A percentile compares a stretch with the other conserved stretches of the same genome.
Conservation (phyloP, 2,888 invertebrate species). For the Ochlodes sylvanus region DNA sequence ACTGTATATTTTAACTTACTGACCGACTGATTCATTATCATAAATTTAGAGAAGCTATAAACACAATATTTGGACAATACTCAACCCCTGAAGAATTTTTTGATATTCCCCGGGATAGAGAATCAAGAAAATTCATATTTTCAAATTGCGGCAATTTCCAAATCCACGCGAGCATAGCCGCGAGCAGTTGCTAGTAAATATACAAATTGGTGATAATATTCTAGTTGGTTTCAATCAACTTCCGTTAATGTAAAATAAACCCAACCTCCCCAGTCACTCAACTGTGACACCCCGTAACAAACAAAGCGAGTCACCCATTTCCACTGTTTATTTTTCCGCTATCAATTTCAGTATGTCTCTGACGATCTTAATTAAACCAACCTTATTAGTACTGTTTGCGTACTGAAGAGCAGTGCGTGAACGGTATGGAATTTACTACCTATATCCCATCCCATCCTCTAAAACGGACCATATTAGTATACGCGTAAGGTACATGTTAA, state of each 20-base stretch:
- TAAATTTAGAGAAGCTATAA: no score
- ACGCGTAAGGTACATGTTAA: conserved; percentile 21
- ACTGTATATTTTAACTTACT: no score
- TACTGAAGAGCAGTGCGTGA: conserved; percentile 42
- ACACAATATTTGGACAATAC: no score
- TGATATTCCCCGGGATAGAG: no score
- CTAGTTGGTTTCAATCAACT: conserved; percentile 17
- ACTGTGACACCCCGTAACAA: conserved; percentile 7
- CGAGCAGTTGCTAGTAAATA: no score
- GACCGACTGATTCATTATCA: no score
- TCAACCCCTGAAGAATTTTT: no score
- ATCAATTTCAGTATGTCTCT: conserved; percentile 46
- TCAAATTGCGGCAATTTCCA: no score
- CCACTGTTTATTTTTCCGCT: conserved; percentile 36
- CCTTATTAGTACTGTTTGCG: conserved; percentile 51
- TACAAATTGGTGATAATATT: not conserved
- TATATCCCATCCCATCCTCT: not conserved
- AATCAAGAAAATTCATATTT: no score
- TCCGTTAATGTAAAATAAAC: conserved; percentile 30
- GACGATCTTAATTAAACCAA: conserved; percentile 41
- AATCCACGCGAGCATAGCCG: no score
- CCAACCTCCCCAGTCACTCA: conserved; percentile 21
- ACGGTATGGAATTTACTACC: conserved; percentile 29
- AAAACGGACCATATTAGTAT: conserved; percentile 13
- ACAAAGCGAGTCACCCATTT: conserved; percentile 35